Conservation (phyloP, 2,113 vertebrate genomes). For the Nanger granti region DNA sequence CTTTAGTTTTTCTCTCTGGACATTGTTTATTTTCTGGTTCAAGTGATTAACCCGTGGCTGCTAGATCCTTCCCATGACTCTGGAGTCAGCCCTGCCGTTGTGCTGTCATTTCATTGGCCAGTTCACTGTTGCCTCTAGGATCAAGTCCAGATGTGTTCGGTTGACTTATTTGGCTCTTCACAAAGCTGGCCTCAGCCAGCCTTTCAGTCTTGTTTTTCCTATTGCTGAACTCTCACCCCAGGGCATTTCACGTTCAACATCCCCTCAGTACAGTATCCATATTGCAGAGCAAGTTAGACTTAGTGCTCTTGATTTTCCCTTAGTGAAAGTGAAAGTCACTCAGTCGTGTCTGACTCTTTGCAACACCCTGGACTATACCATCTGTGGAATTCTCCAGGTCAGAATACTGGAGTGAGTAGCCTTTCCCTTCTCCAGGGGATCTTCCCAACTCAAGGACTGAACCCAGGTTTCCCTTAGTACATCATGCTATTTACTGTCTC, state of each 20-base stretch:
- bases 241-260: not conserved
- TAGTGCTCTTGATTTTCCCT: not conserved
- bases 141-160: not conserved
- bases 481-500: not conserved
- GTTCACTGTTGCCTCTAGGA: not conserved
- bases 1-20: not conserved
- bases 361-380: accelerated
- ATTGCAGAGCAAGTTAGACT: not conserved
- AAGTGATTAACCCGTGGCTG: not conserved
- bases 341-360: not conserved
- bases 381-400: not conserved
- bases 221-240: not conserved
- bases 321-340: not conserved
- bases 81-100: not conserved
- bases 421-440: not conserved
- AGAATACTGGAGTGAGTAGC: not conserved
- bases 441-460: not conserved
- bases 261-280: not conserved
- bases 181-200: not conserved
- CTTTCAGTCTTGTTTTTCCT: not conserved
- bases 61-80: not conserved
- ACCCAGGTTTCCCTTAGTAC: not conserved
- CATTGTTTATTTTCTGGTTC: not conserved
- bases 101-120: slow-evolving; percentile 3
- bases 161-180: not conserved